Evolutionary conservation across 2,113 vertebrate genomes (phyloP).

Genomic region (Peromyscus maniculatus): DNA sequence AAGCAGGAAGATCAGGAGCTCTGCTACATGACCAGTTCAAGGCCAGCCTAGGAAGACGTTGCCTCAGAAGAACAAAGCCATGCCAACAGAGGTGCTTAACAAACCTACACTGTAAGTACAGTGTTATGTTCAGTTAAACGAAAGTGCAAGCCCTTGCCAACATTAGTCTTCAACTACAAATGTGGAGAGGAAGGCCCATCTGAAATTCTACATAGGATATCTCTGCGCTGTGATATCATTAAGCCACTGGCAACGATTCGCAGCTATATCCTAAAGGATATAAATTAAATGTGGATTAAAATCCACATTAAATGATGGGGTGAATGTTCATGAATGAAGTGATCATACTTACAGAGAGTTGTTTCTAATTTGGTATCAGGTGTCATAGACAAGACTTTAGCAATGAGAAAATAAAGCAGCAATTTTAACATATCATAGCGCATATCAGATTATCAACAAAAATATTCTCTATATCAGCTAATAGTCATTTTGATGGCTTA

Average conservation of each 20-base stretch:
- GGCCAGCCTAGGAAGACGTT: background rate
- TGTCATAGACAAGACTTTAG: constrained; percentile 32
- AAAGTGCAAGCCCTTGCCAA: background rate
- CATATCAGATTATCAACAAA: background rate
- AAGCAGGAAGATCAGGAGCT: background rate
- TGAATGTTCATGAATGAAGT: background rate
- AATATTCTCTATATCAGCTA: background rate
- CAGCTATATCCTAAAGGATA: background rate
- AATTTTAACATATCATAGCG: background rate
- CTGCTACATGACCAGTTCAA: background rate
- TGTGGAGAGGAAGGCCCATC: background rate
- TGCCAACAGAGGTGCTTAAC: constrained; percentile 11
- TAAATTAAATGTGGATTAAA: no score
- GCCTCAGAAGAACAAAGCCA: background rate
- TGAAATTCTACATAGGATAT: background rate
- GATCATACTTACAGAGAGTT: background rate
- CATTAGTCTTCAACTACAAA: background rate
- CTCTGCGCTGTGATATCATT: background rate
- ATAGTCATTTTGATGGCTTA: background rate
- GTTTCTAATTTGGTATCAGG: background rate
- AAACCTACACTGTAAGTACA: background rate
- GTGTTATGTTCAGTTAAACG: background rate
- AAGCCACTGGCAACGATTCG: background rate
- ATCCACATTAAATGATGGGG: constrained; percentile 12
- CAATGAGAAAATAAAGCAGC: constrained; percentile 19